Evolutionary conservation across 2,113 vertebrate species (phyloP), one percentile per base, ranked within the genome.

Genomic region (Thalassoma bifasciatum): DNA sequence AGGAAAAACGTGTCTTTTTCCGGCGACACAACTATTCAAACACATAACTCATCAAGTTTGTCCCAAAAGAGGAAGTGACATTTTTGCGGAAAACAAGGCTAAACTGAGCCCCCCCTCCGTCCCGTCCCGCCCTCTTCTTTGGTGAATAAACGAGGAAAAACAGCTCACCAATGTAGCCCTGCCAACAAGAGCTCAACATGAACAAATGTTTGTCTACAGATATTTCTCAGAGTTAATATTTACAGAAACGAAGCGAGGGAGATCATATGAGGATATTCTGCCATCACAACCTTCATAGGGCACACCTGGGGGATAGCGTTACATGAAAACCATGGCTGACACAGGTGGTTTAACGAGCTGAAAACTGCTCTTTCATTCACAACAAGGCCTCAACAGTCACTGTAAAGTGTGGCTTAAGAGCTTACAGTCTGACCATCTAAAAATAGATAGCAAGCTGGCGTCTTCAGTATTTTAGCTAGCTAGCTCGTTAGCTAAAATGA

Each of bases 361-460:
- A 54, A 58, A 72, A 78, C 64, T 10, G 4, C 0, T 21, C 3
- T 52, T 61, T 66, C 11, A 24, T 56, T 51, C 38, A 60, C 52
- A 60, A 1, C 13, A 0, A 50, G 61, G 51, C 58, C 47, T 50
- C 13, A 26, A 44, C 66, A 52, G 34, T 19, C 58, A 38, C 40
- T 66, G 52, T 60, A 61, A 40, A 50, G n/a, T 17, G 54, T 57
- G 75, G 82, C 23, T 91, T 85, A 88, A 66, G 38, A 67, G 88
- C 80, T 91, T 90, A 88, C 24, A 62, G 75, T 37, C 72, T 23
- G 57, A 19, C 30, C 44, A 53, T 37, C 85, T 84, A 88, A 86
- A 91, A 87, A 90, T 89, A 91, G 84, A 89, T 23, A 42, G 30
- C 77, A 79, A 70, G 63, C 84, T 69, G 75, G 77, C 81, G 86